phyloP scores from a whole-genome alignment of 2,113 vertebrate species.

The Platichthys flesus region DNA sequence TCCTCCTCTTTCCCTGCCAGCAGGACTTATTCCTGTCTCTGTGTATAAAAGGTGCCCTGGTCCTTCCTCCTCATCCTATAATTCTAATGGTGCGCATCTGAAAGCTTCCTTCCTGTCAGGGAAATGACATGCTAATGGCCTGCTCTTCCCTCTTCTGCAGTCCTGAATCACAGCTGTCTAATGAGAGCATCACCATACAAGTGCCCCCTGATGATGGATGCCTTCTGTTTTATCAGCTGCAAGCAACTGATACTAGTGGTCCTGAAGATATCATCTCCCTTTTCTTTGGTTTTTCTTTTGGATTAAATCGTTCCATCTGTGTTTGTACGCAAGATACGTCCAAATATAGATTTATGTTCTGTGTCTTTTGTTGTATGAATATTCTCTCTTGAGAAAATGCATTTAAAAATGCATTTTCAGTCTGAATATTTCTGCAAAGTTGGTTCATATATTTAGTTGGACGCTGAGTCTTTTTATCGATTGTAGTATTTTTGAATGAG shows the following conservation, averaged over 20 bases:
- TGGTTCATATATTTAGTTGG: not conserved
- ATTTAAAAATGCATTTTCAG: not conserved
- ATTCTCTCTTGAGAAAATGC: not conserved
- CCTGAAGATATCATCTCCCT: slow-evolving; percentile 15
- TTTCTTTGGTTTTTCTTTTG: slow-evolving; percentile 4
- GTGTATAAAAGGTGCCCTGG: slow-evolving; percentile 45
- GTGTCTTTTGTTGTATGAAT: not conserved
- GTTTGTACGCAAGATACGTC: slow-evolving; percentile 29
- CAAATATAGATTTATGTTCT: slow-evolving; percentile 18
- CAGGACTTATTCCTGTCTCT: slow-evolving; percentile 36
- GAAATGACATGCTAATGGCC: slow-evolving; percentile 74
- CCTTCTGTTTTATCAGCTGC: slow-evolving; percentile 64
- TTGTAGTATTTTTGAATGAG: no score
- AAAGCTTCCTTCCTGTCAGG: slow-evolving; percentile 81
- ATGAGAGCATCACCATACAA: slow-evolving; percentile 68
- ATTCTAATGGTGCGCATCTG: slow-evolving; percentile 58
- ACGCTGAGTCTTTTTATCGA: no score
- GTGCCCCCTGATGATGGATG: slow-evolving; percentile 69
- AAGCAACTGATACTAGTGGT: slow-evolving; percentile 40
- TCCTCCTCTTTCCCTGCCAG: slow-evolving; percentile 9
- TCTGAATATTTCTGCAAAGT: not conserved
- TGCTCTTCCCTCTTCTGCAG: slow-evolving; percentile 49
- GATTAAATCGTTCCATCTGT: slow-evolving; percentile 27
- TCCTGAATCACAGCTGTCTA: slow-evolving; percentile 74
- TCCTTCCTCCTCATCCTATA: slow-evolving; percentile 63